These are phyloP conservation scores for Burhinus bistriatus DNA, from an alignment of 2,113 vertebrate genomes.

Conservation along the genomic window DNA sequence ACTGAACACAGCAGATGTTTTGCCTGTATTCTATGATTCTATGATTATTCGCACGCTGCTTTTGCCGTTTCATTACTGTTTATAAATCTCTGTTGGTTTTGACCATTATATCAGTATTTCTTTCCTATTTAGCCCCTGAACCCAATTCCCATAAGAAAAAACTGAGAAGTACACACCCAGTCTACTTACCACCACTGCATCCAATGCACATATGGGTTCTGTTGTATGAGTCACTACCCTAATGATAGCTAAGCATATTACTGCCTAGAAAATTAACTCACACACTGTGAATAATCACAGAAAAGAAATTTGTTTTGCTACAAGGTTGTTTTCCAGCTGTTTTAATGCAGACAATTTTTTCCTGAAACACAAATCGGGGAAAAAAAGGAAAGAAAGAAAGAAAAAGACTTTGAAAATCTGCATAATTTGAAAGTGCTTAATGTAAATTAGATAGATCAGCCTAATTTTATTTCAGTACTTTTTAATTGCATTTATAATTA, in stretches of 20 bases:
- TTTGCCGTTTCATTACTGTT: not conserved
- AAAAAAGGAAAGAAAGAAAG: not conserved
- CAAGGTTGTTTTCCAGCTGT: constrained; percentile 79
- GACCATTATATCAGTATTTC: not conserved
- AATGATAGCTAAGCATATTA: constrained; percentile 55
- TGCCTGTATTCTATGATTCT: not conserved
- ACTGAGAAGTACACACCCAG: not conserved
- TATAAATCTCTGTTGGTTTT: constrained; percentile 2
- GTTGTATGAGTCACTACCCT: constrained; percentile 44
- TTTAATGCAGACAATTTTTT: constrained; percentile 75
- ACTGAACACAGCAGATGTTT: constrained; percentile 42
- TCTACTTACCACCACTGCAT: not conserved
- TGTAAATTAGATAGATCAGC: constrained; percentile 80
- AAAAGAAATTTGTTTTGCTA: constrained; percentile 78
- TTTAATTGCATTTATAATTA: constrained; percentile 86
- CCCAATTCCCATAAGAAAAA: not conserved
- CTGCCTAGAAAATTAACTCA: constrained; percentile 75
- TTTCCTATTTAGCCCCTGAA: constrained; percentile 49
- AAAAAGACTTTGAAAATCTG: constrained; percentile 66
- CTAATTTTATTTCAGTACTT: constrained; percentile 83
- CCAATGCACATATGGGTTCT: constrained; percentile 21
- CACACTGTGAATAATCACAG: constrained; percentile 79
- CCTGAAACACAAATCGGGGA: constrained; percentile 58
- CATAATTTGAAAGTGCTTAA: constrained; percentile 80
- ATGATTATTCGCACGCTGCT: not conserved